These are phyloP conservation scores for Pogonus chalceus DNA, from an alignment of 1,140 invertebrate genomes.

Conservation along the genomic window DNA sequence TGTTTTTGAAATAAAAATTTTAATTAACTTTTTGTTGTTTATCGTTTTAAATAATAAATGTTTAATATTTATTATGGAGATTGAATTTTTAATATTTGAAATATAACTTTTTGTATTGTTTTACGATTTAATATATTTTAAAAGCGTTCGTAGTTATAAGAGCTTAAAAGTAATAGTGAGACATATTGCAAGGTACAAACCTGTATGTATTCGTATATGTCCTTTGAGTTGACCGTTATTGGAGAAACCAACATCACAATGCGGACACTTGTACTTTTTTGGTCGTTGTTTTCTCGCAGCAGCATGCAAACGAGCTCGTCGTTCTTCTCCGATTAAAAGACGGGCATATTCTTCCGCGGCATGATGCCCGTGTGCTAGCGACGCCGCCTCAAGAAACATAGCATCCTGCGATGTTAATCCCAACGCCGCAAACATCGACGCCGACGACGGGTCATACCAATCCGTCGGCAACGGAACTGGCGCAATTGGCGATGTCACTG, in stretches of 20 bases:
- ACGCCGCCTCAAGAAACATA: too few species aligned
- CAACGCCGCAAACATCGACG: constrained; percentile 30
- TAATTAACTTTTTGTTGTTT: too few species aligned
- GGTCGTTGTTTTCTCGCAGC: constrained; percentile 63
- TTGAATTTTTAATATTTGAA: too few species aligned
- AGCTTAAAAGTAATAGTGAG: background rate
- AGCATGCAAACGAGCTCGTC: constrained; percentile 48
- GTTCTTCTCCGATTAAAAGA: constrained; percentile 53
- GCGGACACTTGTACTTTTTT: constrained; percentile 80
- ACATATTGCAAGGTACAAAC: constrained; percentile 38
- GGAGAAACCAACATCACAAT: constrained; percentile 81
- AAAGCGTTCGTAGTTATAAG: background rate
- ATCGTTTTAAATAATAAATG: too few species aligned
- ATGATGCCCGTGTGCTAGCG: constrained; percentile 43
- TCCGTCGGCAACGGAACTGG: constrained; percentile 38
- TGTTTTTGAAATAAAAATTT: too few species aligned
- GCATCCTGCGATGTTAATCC: constrained; percentile 14
- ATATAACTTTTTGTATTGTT: too few species aligned
- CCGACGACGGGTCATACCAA: too few species aligned
- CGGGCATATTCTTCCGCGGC: constrained; percentile 53
- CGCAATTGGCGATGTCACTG: constrained; percentile 40
- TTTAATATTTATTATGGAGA: too few species aligned
- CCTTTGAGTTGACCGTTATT: constrained; percentile 89
- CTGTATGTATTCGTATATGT: constrained; percentile 84
- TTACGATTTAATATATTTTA: too few species aligned